These are phyloP conservation scores for Scrobipalpa atriplicella DNA, from an alignment of 2,888 invertebrate genomes.

Conservation along the genomic window DNA sequence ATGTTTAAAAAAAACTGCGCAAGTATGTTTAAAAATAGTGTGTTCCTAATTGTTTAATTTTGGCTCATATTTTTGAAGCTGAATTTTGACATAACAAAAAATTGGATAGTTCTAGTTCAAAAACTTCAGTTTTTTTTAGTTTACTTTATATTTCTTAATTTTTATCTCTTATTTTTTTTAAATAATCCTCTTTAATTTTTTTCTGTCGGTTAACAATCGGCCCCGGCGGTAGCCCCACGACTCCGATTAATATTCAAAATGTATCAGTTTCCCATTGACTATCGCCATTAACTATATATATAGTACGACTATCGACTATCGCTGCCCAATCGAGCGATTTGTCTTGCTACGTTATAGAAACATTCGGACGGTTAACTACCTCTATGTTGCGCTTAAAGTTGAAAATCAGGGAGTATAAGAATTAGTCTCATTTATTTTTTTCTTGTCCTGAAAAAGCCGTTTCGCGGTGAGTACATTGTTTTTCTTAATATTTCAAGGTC, in stretches of 20 bases:
- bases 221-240: conserved; percentile 71
- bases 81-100: no score
- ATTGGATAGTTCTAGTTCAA: no score
- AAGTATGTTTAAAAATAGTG: no score
- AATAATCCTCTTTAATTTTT: neutral
- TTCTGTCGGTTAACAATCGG: neutral
- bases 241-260: conserved; percentile 52
- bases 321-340: conserved; percentile 64
- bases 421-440: neutral
- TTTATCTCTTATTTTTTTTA: no score
- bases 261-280: conserved; percentile 50
- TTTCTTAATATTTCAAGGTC: no score
- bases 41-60: no score
- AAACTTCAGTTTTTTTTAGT: no score
- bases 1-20: no score
- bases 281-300: neutral
- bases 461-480: no score
- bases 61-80: no score
- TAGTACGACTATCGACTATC: neutral
- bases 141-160: no score
- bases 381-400: neutral
- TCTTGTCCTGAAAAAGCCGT: neutral
- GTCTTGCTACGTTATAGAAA: conserved; percentile 75
- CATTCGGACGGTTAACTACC: conserved; percentile 53
- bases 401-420: neutral